Base-by-base conservation (phyloP, 2,888 invertebrate genomes). In the Andrena marginata region DNA sequence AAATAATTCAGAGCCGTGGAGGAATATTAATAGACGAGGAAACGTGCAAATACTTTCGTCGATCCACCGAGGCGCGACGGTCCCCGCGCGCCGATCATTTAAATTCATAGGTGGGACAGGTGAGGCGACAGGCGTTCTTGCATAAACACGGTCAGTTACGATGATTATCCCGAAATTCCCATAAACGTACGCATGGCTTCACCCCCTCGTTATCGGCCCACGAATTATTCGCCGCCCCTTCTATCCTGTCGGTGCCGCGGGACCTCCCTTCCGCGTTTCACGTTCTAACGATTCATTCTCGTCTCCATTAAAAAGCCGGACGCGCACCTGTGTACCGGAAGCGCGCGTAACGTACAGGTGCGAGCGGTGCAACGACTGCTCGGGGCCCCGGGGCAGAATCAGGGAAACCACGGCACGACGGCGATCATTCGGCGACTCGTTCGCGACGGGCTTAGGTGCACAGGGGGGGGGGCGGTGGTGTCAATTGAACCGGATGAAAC, bases 401-500 rank as follows among this genome's bases (percentile, higher is more conserved):
- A 35, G 42, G 23, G 59, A 31, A 60, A 35, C 54, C 20, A 62
- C 71, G 69, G 77, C 82, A 72, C 73, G 71, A 31, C 20, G 23
- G 10, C 80, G 79, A 85, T 82, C 77, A 84, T 88, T 88, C 82
- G 88, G 82, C 86, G 88, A 88, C 88, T 88, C 82, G 87, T 85
- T 83, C 80, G 81, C 83, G 85, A 64, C 80, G 29, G 70, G 64
- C 81, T 56, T 85, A 86, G 82, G 78, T 81, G 68, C 70, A 80
- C 82, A 81, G 87, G 87, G 87, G 87, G 87, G 87, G 87, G 87
- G 91, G 92, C 42, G 42, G 42, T 16, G 42, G 90, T 91, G 90
- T 87, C 89, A 92, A 92, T 92, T 93, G 91, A 92, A 91, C 93
- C 93, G 93, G 92, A 93, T 89, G 92, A 89, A 91, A 92, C 92